A percentile compares a stretch with the other conserved stretches of the same genome.
These are phyloP conservation scores for Origma solitaria DNA, from an alignment of 2,113 vertebrate species.

Conservation along the genomic window DNA sequence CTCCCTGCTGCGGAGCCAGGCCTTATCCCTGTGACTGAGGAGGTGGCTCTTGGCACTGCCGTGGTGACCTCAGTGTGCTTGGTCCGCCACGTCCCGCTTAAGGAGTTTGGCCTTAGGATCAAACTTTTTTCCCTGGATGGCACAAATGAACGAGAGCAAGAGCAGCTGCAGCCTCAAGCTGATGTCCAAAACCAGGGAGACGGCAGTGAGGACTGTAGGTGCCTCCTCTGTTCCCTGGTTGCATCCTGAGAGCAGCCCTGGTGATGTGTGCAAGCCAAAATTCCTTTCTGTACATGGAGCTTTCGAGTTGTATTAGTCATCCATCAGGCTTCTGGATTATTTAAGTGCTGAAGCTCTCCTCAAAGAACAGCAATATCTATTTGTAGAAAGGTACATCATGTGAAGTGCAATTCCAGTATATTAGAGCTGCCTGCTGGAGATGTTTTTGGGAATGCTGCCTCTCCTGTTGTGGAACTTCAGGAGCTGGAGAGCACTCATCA, in stretches of 20 bases:
- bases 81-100: background rate
- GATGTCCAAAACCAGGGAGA: background rate
- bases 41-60: background rate
- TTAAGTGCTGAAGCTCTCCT: constrained; percentile 28
- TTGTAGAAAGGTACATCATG: constrained; percentile 45
- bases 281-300: background rate
- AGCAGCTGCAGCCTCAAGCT: background rate
- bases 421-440: background rate
- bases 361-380: constrained; percentile 37
- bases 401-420: background rate
- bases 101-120: background rate
- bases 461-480: background rate
- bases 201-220: background rate
- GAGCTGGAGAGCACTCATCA: background rate
- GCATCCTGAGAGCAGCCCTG: background rate
- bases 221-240: background rate
- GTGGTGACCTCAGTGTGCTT: background rate
- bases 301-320: constrained; percentile 58
- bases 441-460: background rate
- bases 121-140: background rate
- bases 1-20: background rate
- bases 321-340: constrained; percentile 37
- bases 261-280: background rate
- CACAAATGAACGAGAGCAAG: background rate
- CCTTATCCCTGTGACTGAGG: accelerated